Conservation (phyloP, 2,888 invertebrate genomes). For the Aromia moschata region DNA sequence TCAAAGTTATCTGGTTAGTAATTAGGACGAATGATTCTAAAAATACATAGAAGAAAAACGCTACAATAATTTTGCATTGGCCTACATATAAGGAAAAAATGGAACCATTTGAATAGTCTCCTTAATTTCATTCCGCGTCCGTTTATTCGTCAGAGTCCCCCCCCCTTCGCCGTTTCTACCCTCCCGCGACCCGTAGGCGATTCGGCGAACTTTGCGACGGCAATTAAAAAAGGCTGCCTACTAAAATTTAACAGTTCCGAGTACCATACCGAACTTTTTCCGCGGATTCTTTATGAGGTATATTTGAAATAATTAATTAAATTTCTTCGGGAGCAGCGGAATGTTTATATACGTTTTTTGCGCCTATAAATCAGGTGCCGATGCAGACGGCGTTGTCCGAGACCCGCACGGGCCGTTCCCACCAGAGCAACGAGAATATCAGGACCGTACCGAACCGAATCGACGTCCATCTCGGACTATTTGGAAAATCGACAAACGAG, state of each 20-base stretch:
- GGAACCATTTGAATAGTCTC: too few relatives aligned
- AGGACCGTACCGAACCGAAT: constrained; percentile 47
- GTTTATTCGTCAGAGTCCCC: too few relatives aligned
- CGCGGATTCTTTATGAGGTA: constrained; percentile 61
- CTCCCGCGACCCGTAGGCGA: too few relatives aligned
- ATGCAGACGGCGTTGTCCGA: constrained; percentile 57
- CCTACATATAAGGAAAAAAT: too few relatives aligned
- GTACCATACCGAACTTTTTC: constrained; percentile 61
- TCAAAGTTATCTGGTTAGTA: too few relatives aligned
- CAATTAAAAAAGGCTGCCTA: constrained; percentile 49
- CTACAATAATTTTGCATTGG: too few relatives aligned
- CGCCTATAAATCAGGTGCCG: constrained; percentile 62
- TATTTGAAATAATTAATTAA: constrained; percentile 65
- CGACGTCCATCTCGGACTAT: too few relatives aligned
- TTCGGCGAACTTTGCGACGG: constrained; percentile 27
- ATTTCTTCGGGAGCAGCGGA: constrained; percentile 60
- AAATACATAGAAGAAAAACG: too few relatives aligned
- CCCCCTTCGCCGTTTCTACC: too few relatives aligned
- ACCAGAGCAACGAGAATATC: constrained; percentile 44
- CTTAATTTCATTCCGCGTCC: too few relatives aligned
- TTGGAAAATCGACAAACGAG: too few relatives aligned
- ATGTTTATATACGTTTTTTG: constrained; percentile 61
- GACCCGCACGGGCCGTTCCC: constrained; percentile 58
- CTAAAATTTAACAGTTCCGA: constrained; percentile 63
- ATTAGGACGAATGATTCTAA: too few relatives aligned